Evolutionary conservation across 2,113 vertebrate species (phyloP).

Genomic region (Ictalurus furcatus): DNA sequence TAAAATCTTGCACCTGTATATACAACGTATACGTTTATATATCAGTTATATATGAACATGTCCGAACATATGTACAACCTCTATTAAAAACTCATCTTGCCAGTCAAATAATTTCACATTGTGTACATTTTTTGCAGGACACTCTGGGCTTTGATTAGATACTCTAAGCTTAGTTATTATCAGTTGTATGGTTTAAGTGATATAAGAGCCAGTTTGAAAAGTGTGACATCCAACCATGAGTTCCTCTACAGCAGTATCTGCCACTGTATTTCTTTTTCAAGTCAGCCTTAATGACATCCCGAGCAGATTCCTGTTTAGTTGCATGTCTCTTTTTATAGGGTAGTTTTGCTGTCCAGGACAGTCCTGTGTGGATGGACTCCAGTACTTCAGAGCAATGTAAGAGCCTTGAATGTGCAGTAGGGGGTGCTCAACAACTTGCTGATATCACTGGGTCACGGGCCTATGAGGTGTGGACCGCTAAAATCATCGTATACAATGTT

Average conservation of each 20-base stretch:
- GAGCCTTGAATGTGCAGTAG: conserved; percentile 76
- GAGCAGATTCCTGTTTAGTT: background rate
- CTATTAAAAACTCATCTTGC: background rate
- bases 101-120: background rate
- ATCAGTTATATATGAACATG: background rate
- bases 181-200: background rate
- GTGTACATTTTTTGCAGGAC: background rate
- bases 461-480: conserved; percentile 80
- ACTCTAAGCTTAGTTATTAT: background rate
- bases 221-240: background rate
- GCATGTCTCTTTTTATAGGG: conserved; percentile 65
- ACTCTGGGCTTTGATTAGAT: background rate
- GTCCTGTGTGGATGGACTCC: conserved; percentile 96
- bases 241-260: background rate
- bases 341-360: conserved; percentile 80
- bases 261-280: background rate
- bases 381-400: conserved; percentile 83
- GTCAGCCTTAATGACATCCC: background rate
- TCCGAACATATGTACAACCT: background rate
- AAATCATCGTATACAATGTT: background rate
- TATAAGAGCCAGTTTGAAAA: background rate
- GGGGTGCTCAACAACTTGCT: conserved; percentile 80
- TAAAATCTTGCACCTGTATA: background rate
- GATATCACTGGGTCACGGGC: conserved; percentile 88
- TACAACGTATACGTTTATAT: background rate